Evolutionary conservation across 2,113 vertebrate genomes (phyloP), one percentile per base, ranked within the genome.

Genomic region (Ailuropoda melanoleuca): DNA sequence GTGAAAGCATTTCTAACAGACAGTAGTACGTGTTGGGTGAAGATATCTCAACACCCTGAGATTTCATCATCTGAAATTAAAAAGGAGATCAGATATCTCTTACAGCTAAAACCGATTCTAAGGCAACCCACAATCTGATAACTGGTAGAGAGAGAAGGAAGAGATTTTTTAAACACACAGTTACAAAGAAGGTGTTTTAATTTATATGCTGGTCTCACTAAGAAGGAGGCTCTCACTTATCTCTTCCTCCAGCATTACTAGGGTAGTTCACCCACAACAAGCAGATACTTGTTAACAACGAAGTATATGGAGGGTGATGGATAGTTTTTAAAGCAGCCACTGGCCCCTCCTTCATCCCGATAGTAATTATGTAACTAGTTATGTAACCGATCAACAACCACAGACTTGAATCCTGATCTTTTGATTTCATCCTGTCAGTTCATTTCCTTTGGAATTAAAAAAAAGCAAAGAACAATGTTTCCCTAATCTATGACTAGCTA

Each of bases 61-160:
- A 58, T 66, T 72, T 88, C 68, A 48, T 83, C 81, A 72, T 23
- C 81, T 74, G 39, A 90, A 90, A 88, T 88, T 88, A 64, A 55
- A 83, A 62, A 78, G 19, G 64, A 62, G 31, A 82, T 83, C 58
- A 1, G 19, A 11, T 39, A n/a, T 9, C 56, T 46, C 48, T 78
- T 39, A 11, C 9, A 15, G 48, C 62, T 55, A 15, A 77, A 19
- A 39, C 3, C 1, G 12, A 39, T 75, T 53, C 15, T 21, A 60
- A 81, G 53, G 62, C 34, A 72, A 66, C 50, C 48, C 24, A 4
- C 4, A 17, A n/a, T 14, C 48, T 19, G 82, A 23, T 19, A 19
- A 14, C 37, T 75, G 26, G 7, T 6, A 29, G 29, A 46, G 70
- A 46, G 37, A 56, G 18, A 37, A 55, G 26, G 37, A 72, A 4